Evolutionary conservation across 2,797 vertebrate genomes (phyloP).

Genomic region (Sebastes ruberrimus): DNA sequence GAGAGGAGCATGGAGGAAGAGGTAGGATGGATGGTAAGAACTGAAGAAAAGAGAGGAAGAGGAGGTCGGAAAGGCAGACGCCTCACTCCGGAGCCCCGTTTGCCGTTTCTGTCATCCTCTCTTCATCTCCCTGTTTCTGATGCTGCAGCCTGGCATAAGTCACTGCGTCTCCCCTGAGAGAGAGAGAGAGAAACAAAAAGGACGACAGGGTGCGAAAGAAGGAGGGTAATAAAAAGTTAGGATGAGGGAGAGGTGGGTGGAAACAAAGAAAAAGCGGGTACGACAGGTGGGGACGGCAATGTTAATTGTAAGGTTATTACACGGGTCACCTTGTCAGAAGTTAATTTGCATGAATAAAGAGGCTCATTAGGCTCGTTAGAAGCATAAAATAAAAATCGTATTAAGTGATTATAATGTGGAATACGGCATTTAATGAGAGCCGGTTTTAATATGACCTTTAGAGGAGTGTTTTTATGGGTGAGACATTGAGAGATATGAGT

Average conservation of each 20-base stretch:
- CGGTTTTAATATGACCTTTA: conserved; percentile 38
- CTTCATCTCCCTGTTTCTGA: conserved; percentile 89
- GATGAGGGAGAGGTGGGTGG: conserved; percentile 7
- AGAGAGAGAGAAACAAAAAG: not conserved
- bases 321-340: conserved; percentile 11
- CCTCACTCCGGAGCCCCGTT: conserved; percentile 83
- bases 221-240: conserved; percentile 31
- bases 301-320: conserved; percentile 33
- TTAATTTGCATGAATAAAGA: conserved; percentile 26
- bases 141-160: conserved; percentile 93
- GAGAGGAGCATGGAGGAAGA: not conserved
- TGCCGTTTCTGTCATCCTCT: conserved; percentile 82
- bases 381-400: conserved; percentile 5
- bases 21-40: conserved; percentile 33
- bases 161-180: conserved; percentile 90
- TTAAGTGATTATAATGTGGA: conserved; percentile 39
- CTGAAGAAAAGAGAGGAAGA: not conserved
- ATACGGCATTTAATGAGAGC: conserved; percentile 32
- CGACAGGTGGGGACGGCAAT: not conserved
- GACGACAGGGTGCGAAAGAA: not conserved
- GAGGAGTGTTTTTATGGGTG: conserved; percentile 8
- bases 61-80: not conserved
- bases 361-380: conserved; percentile 36
- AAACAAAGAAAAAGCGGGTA: conserved; percentile 19
- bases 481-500: conserved; percentile 24